These are phyloP conservation scores for Pseudomyrmex cubaensis DNA, from an alignment of 1,140 invertebrate species.

Conservation along the genomic window DNA sequence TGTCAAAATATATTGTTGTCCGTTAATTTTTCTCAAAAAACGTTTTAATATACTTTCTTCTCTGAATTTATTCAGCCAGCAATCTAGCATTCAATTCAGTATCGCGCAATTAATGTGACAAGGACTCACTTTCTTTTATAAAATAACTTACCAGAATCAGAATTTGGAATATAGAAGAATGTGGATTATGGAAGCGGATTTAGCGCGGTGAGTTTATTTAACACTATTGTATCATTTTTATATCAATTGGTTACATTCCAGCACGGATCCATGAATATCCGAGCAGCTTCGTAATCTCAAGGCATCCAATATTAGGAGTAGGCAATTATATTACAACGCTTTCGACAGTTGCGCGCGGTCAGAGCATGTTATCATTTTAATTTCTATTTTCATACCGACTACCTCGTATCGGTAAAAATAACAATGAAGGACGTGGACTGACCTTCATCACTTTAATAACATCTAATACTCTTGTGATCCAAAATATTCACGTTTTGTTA, in stretches of 20 bases:
- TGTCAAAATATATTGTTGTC: too few species aligned
- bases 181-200: background rate
- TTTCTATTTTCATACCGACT: conserved; percentile 60
- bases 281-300: background rate
- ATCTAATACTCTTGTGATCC: conserved; percentile 1
- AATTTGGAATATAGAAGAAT: background rate
- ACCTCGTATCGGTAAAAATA: conserved; percentile 58
- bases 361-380: conserved; percentile 26
- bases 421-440: conserved; percentile 57
- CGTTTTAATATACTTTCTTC: too few species aligned
- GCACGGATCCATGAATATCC: background rate
- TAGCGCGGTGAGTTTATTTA: conserved; percentile 20
- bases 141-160: conserved; percentile 1
- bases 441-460: conserved; percentile 55
- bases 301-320: conserved; percentile 22
- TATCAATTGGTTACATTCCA: conserved; percentile 37
- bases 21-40: too few species aligned
- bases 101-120: background rate
- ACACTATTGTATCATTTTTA: conserved; percentile 35
- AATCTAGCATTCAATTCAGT: background rate
- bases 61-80: too few species aligned
- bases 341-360: background rate
- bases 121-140: background rate
- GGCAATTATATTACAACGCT: conserved; percentile 18
- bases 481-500: conserved; percentile 33